These are phyloP conservation scores for Axis porcinus DNA, from an alignment of 2,113 vertebrate genomes.

Conservation along the genomic window DNA sequence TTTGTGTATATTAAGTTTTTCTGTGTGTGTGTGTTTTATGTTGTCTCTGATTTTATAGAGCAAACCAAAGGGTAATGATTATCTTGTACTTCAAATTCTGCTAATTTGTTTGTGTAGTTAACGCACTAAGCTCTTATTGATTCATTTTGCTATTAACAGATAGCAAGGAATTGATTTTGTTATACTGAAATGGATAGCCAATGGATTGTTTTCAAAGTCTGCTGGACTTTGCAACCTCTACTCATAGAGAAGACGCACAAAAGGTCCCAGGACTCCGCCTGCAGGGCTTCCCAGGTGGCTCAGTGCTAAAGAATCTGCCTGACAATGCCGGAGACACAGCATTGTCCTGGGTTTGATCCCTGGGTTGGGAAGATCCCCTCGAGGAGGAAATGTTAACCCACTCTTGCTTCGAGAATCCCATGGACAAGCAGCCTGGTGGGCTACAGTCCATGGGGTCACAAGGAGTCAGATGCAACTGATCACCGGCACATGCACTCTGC, in stretches of 20 bases:
- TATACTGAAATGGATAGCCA: background rate
- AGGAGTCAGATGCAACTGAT: background rate
- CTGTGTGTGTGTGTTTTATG: background rate
- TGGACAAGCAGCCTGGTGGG: background rate
- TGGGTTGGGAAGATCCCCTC: background rate
- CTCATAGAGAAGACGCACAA: background rate
- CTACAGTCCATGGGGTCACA: background rate
- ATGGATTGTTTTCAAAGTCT: background rate
- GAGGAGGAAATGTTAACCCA: background rate
- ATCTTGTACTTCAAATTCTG: background rate
- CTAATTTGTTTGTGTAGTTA: background rate
- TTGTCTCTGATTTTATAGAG: background rate
- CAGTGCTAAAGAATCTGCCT: background rate
- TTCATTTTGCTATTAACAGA: background rate
- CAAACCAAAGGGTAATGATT: background rate
- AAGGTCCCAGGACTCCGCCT: rapidly evolving
- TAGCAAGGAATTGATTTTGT: background rate
- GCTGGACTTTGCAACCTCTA: background rate
- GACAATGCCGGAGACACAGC: background rate
- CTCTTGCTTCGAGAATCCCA: background rate
- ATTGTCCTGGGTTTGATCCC: background rate
- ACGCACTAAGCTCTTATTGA: background rate
- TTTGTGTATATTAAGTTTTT: background rate
- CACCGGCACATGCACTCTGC: background rate
- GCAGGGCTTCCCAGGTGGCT: background rate